A percentile compares a stretch with the other conserved stretches of the same genome.
Conservation (phyloP, 1,140 invertebrate species). For the Cherax destructor region DNA sequence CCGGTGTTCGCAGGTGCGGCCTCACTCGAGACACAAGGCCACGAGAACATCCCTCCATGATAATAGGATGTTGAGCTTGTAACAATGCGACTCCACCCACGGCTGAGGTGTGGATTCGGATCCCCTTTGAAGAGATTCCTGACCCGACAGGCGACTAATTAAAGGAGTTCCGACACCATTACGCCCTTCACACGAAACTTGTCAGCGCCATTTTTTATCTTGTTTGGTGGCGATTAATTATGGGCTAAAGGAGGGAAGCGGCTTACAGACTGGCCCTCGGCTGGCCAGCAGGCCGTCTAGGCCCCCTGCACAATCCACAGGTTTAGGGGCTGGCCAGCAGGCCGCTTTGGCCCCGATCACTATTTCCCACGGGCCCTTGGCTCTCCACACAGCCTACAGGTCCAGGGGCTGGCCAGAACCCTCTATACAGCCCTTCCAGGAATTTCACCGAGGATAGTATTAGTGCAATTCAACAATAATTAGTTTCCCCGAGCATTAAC, state of each 20-base stretch:
- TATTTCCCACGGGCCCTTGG: no score
- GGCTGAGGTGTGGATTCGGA: not conserved
- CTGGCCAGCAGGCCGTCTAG: no score
- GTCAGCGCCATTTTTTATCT: not conserved
- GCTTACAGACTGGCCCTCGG: no score
- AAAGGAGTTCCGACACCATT: conserved; percentile 35
- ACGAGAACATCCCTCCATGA: not conserved
- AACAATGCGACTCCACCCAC: not conserved
- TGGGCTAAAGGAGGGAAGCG: not conserved
- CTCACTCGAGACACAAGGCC: not conserved
- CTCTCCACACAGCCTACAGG: no score
- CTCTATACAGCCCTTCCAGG: no score
- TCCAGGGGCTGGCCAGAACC: no score
- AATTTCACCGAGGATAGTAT: no score
- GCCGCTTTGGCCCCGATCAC: no score
- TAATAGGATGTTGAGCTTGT: not conserved
- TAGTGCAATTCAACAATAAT: no score
- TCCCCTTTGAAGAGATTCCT: not conserved
- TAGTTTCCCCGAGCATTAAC: no score
- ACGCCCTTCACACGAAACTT: not conserved
- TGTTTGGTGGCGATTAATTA: not conserved
- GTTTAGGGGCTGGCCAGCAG: no score
- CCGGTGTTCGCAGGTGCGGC: not conserved
- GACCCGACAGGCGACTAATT: conserved; percentile 28
- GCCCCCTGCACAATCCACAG: no score